Conservation (phyloP, 2,797 vertebrate genomes). For the Melanitta fusca region DNA sequence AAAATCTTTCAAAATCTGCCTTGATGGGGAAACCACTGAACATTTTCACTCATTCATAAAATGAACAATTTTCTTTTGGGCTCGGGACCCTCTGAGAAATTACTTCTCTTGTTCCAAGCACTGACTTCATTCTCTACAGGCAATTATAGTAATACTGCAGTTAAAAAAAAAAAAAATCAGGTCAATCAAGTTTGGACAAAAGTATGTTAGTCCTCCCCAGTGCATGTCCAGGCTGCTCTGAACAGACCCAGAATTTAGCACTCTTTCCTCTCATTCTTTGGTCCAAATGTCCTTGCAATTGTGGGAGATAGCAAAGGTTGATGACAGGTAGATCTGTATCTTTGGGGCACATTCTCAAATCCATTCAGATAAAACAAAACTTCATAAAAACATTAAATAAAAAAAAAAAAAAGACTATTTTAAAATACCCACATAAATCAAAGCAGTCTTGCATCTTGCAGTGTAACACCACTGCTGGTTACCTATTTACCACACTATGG, state of each 20-base stretch:
- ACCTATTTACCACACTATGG: neutral
- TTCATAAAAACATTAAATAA: neutral
- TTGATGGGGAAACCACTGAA: neutral
- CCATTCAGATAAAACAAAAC: neutral
- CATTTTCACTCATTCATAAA: constrained; percentile 10
- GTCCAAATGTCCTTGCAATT: neutral
- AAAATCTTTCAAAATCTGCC: neutral
- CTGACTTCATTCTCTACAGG: neutral
- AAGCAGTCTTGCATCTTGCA: neutral
- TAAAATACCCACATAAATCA: neutral
- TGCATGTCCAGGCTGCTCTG: neutral
- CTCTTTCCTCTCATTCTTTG: neutral
- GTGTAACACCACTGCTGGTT: neutral
- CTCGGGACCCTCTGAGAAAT: neutral
- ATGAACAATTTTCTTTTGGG: neutral
- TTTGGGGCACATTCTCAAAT: neutral
- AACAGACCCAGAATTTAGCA: neutral
- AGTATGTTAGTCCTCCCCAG: accelerated
- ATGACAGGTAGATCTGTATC: accelerated
- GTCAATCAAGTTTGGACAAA: neutral
- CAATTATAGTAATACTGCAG: neutral
- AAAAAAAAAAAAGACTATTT: neutral
- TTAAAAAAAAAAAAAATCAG: neutral
- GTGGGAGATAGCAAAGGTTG: neutral
- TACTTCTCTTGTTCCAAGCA: neutral